These are phyloP conservation scores for Ovibos moschatus DNA, from an alignment of 2,113 vertebrate genomes.

Conservation along the genomic window DNA sequence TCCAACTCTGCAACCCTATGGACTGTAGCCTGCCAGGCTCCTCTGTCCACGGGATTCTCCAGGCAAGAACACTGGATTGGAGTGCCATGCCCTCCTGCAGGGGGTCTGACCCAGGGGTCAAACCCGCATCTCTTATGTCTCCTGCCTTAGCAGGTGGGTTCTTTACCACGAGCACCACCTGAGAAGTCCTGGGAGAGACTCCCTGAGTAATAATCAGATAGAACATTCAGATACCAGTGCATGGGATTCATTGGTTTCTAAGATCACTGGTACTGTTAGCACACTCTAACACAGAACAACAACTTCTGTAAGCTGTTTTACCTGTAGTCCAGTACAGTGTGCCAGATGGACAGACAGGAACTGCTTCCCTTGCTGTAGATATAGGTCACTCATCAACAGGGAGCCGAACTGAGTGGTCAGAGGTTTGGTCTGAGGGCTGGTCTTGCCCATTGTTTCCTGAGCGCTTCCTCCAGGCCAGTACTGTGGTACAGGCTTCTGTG, in stretches of 20 bases:
- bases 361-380: background rate
- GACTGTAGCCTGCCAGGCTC: background rate
- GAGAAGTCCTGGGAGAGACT: background rate
- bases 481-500: background rate
- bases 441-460: rapidly evolving
- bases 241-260: background rate
- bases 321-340: background rate
- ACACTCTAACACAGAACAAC: background rate
- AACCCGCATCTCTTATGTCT: background rate
- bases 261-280: background rate
- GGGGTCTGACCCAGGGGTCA: background rate
- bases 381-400: rapidly evolving
- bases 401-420: rapidly evolving
- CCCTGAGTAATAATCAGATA: background rate
- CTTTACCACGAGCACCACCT: background rate
- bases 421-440: background rate
- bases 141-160: background rate
- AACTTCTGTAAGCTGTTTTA: background rate
- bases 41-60: background rate
- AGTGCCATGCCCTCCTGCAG: background rate
- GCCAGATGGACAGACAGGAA: background rate
- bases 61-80: background rate
- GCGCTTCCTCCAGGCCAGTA: rapidly evolving
- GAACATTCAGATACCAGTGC: background rate
- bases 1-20: background rate